Conservation (phyloP, 2,113 vertebrate species). For the Lampris incognitus region DNA sequence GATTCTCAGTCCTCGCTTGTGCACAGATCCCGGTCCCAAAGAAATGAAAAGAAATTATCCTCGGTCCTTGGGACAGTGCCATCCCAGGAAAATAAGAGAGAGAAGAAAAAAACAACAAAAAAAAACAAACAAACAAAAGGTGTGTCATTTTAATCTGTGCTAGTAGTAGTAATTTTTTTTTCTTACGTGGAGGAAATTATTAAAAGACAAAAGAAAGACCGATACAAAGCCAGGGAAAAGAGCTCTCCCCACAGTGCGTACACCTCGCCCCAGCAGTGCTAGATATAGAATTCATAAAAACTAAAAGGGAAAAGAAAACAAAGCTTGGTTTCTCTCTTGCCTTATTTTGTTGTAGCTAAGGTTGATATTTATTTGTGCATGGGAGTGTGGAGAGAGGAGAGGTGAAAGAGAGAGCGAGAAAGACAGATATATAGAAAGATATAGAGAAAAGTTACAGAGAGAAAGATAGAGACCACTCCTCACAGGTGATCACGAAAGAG, state of each 20-base stretch:
- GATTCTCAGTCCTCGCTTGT: slow-evolving; percentile 76
- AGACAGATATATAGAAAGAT: slow-evolving; percentile 44
- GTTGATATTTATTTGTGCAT: slow-evolving; percentile 78
- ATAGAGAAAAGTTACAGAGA: slow-evolving; percentile 20
- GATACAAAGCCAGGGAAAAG: slow-evolving; percentile 68
- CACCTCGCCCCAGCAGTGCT: slow-evolving; percentile 53
- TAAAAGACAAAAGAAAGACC: slow-evolving; percentile 35
- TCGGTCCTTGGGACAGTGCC: slow-evolving; percentile 60
- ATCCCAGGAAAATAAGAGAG: slow-evolving; percentile 22
- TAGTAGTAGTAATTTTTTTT: slow-evolving; percentile 66
- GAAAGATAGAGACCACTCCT: slow-evolving; percentile 42
- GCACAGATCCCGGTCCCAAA: slow-evolving; percentile 77
- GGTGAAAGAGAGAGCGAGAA: slow-evolving; percentile 12
- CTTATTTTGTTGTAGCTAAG: slow-evolving; percentile 60
- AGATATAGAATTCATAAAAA: slow-evolving; percentile 64
- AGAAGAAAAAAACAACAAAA: slow-evolving; percentile 17
- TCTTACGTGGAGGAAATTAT: slow-evolving; percentile 82
- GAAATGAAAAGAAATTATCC: slow-evolving; percentile 45
- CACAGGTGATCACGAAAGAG: slow-evolving; percentile 30
- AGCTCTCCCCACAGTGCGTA: slow-evolving; percentile 57
- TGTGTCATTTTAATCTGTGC: slow-evolving; percentile 62
- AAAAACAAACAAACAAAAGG: slow-evolving; percentile 5
- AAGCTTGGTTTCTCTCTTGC: slow-evolving; percentile 80
- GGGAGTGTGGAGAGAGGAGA: slow-evolving; percentile 75
- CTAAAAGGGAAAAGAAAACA: slow-evolving; percentile 85